Base-by-base conservation (phyloP, 2,888 invertebrate species). In the Hypena proboscidalis region DNA sequence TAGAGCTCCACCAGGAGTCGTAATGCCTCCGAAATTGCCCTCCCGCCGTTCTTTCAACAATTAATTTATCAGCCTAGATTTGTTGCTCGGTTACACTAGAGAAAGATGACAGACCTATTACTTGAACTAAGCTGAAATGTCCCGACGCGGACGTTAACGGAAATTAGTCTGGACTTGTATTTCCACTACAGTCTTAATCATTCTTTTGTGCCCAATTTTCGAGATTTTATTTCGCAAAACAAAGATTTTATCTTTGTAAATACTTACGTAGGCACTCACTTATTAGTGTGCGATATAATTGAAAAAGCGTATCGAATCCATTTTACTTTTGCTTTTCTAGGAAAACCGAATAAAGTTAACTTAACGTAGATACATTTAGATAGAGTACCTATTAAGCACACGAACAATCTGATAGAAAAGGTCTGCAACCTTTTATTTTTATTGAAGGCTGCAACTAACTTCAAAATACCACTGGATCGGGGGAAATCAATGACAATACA, bases 1-100 rank as follows among this genome's bases (percentile, higher is more conserved):
- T 54, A 69, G 43, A 62, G 67, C 55, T 46, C 67, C 59, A 56
- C 35, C 35, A 53, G 64, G 71, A 41, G 46, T 50, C 41, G 58
- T 73, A 59, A 69, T 60, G 63, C 58, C 65, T 40, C 59, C 58
- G 38, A 43, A 70, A 70, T 67, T 40, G 54, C 57, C 58, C 67
- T 58, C 70, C 47, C 47, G 64, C 47, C 62, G 62, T 71, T 64
- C 48, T 64, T 61, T 57, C 54, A 50, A 48, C 51, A 60, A 60
- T 64, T 67, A 62, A 58, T 53, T 62, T 60, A 60, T 60, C 46
- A 45, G 48, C 26, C 47, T 53, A 46, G 53, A 53, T 46, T 51
- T 63, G 45, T 48, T 39, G 29, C 41, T 41, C 19, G 31, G 40
- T 38, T 48, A 38, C 48, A 34, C 44, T 27, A 17, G 49, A 43